A percentile compares a stretch with the other conserved stretches of the same genome.
phyloP scores from a whole-genome alignment of 1,140 invertebrate species.

The Monochamus saltuarius region DNA sequence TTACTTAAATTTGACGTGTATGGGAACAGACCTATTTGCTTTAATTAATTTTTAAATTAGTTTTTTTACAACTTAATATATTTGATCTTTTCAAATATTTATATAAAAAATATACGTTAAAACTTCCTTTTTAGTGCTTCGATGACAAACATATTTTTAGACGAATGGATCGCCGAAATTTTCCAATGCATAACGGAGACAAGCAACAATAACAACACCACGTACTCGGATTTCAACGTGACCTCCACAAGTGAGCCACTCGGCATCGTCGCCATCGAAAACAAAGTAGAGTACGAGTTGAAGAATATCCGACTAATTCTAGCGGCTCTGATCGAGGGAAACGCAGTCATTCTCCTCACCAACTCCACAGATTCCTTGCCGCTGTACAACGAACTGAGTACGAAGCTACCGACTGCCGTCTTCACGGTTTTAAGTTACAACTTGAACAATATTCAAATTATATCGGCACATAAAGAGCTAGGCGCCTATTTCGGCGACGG shows the following conservation, averaged over 20 bases:
- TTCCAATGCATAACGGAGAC: slow-evolving; percentile 19
- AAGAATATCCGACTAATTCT: slow-evolving; percentile 24
- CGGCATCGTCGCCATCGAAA: slow-evolving; percentile 31
- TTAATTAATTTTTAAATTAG: too few species aligned
- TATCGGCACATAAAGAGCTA: slow-evolving; percentile 23
- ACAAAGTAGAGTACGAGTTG: neutral
- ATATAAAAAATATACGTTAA: too few species aligned
- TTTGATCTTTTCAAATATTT: too few species aligned
- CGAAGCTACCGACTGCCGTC: slow-evolving; percentile 27
- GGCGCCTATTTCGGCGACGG: slow-evolving; percentile 23
- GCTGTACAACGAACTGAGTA: slow-evolving; percentile 19
- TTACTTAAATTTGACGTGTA: too few species aligned
- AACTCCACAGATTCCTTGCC: neutral
- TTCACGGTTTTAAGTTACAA: slow-evolving; percentile 22
- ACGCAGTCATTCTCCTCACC: slow-evolving; percentile 32
- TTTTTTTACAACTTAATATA: too few species aligned
- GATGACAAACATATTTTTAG: too few species aligned
- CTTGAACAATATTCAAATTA: slow-evolving; percentile 15
- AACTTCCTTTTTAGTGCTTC: too few species aligned
- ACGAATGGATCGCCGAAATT: neutral
- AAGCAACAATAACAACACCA: slow-evolving; percentile 7
- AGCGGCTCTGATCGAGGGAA: slow-evolving; percentile 32
- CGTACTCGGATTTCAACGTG: slow-evolving; percentile 17
- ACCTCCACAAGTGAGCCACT: slow-evolving; percentile 20
- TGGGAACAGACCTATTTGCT: too few species aligned